Conservation (phyloP, 2,888 invertebrate genomes). For the Nomada fucata region DNA sequence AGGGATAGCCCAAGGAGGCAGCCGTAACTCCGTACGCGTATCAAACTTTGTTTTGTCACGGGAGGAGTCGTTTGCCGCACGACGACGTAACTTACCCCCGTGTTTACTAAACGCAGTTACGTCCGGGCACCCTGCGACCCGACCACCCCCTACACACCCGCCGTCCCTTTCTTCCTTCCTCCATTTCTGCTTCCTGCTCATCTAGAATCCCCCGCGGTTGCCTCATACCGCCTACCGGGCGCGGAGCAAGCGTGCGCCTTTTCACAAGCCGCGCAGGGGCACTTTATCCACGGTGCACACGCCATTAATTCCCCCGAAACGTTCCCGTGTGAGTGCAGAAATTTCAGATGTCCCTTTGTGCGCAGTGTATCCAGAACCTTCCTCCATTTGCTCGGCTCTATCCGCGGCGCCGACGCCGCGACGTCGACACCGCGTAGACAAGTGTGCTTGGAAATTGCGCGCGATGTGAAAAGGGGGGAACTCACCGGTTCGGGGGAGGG, state of each 20-base stretch:
- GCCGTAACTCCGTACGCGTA: conserved; percentile 59
- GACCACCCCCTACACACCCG: neutral
- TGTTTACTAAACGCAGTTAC: conserved; percentile 82
- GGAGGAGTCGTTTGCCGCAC: conserved; percentile 74
- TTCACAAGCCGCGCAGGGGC: conserved; percentile 54
- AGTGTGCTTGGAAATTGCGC: conserved; percentile 71
- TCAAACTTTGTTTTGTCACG: conserved; percentile 80
- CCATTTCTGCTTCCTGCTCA: conserved; percentile 27
- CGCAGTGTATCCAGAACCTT: conserved; percentile 38
- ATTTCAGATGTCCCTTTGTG: conserved; percentile 75
- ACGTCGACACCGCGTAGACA: conserved; percentile 67
- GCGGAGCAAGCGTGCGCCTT: conserved; percentile 39
- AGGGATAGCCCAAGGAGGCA: conserved; percentile 27
- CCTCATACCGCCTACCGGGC: conserved; percentile 22
- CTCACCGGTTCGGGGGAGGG: neutral
- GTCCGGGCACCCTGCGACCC: conserved; percentile 30
- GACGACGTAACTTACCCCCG: conserved; percentile 81
- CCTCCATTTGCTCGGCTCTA: conserved; percentile 62
- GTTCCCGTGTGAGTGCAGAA: conserved; percentile 63
- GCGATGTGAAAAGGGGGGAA: conserved; percentile 60
- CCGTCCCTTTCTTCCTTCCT: neutral
- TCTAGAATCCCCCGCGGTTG: conserved; percentile 11
- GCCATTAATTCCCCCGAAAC: conserved; percentile 75
- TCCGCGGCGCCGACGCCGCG: conserved; percentile 58
- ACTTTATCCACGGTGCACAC: conserved; percentile 75